These are phyloP conservation scores for Drosophila lacertosa DNA, from an alignment of 1,140 invertebrate species.

Conservation along the genomic window DNA sequence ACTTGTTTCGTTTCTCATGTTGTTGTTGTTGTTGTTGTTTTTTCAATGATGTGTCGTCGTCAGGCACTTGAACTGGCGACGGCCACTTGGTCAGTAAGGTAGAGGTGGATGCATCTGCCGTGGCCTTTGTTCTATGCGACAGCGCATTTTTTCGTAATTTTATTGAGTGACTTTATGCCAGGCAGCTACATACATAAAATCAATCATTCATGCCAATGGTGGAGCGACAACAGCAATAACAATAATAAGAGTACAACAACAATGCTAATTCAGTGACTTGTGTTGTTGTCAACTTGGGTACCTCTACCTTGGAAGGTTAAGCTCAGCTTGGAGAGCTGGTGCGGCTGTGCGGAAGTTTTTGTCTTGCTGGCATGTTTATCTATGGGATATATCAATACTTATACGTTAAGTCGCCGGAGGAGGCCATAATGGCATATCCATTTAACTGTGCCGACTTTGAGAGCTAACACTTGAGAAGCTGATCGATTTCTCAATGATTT, in stretches of 20 bases:
- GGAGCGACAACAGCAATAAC: conserved; percentile 26
- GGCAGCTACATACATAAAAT: conserved; percentile 77
- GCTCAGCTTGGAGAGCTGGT: conserved; percentile 26
- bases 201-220: conserved; percentile 64
- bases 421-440: conserved; percentile 56
- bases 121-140: conserved; percentile 73
- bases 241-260: conserved; percentile 36
- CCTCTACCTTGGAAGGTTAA: conserved; percentile 67
- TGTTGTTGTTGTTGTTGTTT: conserved; percentile 16
- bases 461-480: conserved; percentile 14
- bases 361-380: conserved; percentile 66
- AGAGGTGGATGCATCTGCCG: conserved; percentile 64
- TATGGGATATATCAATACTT: conserved; percentile 69
- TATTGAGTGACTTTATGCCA: conserved; percentile 81
- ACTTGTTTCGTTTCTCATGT: conserved; percentile 1
- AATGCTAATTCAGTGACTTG: conserved; percentile 47
- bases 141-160: conserved; percentile 78
- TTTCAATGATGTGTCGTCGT: conserved; percentile 46
- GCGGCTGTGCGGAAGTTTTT: conserved; percentile 70
- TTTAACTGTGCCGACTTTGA: conserved; percentile 57
- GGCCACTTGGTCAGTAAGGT: conserved; percentile 74
- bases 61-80: conserved; percentile 56
- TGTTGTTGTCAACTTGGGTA: conserved; percentile 40
- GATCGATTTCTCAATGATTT: conserved; percentile 19
- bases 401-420: conserved; percentile 58